phyloP scores from a whole-genome alignment of 2,888 invertebrate genomes.

The Psylliodes chrysocephalus region DNA sequence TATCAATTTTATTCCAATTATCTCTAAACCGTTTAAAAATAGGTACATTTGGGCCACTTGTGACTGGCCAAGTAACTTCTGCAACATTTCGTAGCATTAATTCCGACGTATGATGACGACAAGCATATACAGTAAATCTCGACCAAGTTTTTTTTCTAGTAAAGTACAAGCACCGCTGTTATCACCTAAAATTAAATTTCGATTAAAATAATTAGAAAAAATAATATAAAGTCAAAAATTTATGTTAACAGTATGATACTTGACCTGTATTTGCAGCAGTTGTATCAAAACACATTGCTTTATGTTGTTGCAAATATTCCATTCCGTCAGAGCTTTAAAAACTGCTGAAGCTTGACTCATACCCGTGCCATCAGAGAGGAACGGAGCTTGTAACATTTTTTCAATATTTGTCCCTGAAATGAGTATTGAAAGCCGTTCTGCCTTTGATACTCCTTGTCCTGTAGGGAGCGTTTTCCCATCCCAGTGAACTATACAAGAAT shows the following conservation, averaged over 20 bases:
- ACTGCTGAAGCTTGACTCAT: conserved; percentile 38
- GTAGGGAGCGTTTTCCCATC: conserved; percentile 15
- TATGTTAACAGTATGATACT: no score
- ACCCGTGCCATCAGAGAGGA: conserved; percentile 38
- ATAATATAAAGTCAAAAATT: no score
- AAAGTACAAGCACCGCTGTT: conserved; percentile 44
- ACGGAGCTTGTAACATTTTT: conserved; percentile 42
- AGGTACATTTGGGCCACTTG: conserved; percentile 39
- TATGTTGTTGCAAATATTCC: conserved; percentile 18
- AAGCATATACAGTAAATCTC: conserved; percentile 48
- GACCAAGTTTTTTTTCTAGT: conserved; percentile 45
- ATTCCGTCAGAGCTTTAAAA: conserved; percentile 17
- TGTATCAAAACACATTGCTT: conserved; percentile 47
- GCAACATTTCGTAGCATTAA: conserved; percentile 10
- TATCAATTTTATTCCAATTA: conserved; percentile 24
- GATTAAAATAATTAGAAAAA: no score
- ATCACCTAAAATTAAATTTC: no score
- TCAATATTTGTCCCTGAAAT: not conserved
- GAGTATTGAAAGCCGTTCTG: conserved; percentile 6
- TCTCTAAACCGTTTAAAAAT: conserved; percentile 43
- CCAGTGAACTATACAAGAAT: conserved; percentile 14
- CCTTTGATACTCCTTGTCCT: not conserved
- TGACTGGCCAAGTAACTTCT: not conserved
- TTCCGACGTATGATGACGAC: conserved; percentile 51
- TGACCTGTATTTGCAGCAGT: conserved; percentile 47